phyloP scores from a whole-genome alignment of 2,888 invertebrate species.

The Cheilosia soror region DNA sequence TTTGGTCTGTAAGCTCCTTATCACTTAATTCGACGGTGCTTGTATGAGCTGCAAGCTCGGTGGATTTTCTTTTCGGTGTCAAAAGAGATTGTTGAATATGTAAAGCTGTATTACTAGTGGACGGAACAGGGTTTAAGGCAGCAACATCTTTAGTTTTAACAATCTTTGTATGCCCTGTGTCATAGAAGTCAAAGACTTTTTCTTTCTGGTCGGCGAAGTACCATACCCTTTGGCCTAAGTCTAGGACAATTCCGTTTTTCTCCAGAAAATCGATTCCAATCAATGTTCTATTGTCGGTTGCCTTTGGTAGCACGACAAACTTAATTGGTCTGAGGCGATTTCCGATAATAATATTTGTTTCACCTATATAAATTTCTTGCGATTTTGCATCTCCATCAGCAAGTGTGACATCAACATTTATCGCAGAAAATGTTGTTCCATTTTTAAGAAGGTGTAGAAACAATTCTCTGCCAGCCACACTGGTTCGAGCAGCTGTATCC shows the following conservation, averaged over 20 bases:
- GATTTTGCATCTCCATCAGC: slow-evolving; percentile 9
- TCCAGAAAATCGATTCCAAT: slow-evolving; percentile 50
- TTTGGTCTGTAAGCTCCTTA: neutral
- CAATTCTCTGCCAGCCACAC: slow-evolving; percentile 37
- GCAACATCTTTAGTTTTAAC: neutral
- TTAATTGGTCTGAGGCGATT: slow-evolving; percentile 29
- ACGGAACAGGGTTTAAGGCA: neutral
- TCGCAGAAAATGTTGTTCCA: slow-evolving; percentile 7
- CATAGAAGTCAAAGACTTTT: slow-evolving; percentile 17
- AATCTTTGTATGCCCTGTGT: neutral
- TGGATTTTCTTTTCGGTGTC: neutral
- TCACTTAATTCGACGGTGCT: neutral
- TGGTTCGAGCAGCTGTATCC: slow-evolving; percentile 49
- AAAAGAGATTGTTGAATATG: neutral
- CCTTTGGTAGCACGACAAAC: slow-evolving; percentile 22
- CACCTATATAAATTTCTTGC: slow-evolving; percentile 2
- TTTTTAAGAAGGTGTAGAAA: slow-evolving; percentile 15
- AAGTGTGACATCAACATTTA: slow-evolving; percentile 10
- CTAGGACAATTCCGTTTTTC: slow-evolving; percentile 18
- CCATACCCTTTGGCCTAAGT: slow-evolving; percentile 16
- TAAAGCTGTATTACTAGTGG: neutral
- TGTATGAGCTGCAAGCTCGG: too few relatives aligned
- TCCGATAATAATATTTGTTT: slow-evolving; percentile 27
- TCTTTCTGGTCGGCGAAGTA: slow-evolving; percentile 15
- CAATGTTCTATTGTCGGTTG: slow-evolving; percentile 33